phyloP scores from a whole-genome alignment of 2,797 vertebrate species.

The Danio aesculapii region DNA sequence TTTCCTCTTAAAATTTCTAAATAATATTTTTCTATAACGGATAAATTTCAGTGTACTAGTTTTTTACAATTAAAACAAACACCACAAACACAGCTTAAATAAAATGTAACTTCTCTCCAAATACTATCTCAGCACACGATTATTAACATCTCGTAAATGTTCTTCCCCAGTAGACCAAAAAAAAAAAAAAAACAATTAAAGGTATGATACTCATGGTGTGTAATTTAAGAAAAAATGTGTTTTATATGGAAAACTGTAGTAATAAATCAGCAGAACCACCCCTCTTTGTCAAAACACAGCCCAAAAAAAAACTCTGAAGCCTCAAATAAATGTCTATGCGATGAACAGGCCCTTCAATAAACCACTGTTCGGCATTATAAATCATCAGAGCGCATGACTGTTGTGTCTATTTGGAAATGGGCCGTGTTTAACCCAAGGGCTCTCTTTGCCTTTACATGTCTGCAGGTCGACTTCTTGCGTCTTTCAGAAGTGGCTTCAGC shows the following conservation, averaged over 20 bases:
- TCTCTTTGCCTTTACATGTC: slow-evolving; percentile 53
- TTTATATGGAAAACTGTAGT: slow-evolving; percentile 27
- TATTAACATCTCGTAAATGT: too few relatives aligned
- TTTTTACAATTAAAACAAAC: too few relatives aligned
- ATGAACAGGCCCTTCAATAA: slow-evolving; percentile 29
- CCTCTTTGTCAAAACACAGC: slow-evolving; percentile 1
- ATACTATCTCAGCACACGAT: background rate
- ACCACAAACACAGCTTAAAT: background rate
- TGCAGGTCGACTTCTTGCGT: slow-evolving; percentile 85
- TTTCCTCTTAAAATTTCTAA: too few relatives aligned
- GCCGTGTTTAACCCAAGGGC: slow-evolving; percentile 49
- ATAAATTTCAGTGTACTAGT: too few relatives aligned
- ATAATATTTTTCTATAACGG: too few relatives aligned
- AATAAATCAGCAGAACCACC: slow-evolving; percentile 22
- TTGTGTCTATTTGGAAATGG: slow-evolving; percentile 50
- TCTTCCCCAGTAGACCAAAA: background rate
- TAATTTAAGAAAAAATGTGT: slow-evolving; percentile 24
- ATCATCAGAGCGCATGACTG: slow-evolving; percentile 51
- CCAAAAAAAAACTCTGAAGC: slow-evolving; percentile 14
- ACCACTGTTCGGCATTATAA: slow-evolving; percentile 40
- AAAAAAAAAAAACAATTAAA: slow-evolving; percentile 22
- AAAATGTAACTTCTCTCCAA: background rate
- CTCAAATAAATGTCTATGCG: slow-evolving; percentile 32
- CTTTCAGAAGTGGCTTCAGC: slow-evolving; percentile 82
- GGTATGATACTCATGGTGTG: background rate